Conservation (phyloP, 2,113 vertebrate genomes). For the Lipotes vexillifer region DNA sequence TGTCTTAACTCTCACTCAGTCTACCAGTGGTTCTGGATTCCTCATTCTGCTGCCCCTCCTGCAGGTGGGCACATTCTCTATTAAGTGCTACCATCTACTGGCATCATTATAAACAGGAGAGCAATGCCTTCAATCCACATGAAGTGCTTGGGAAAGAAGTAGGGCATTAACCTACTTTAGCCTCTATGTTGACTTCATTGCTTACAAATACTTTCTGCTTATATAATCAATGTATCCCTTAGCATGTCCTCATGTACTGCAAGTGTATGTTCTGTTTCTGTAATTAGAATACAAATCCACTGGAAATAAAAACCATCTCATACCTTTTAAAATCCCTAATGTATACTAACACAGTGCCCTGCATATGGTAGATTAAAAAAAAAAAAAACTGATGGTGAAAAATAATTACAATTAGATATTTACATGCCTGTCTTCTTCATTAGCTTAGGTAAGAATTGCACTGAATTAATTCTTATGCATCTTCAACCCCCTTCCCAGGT, state of each 20-base stretch:
- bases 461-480: neutral
- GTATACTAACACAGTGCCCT: neutral
- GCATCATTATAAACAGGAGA: neutral
- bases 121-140: neutral
- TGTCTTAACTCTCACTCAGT: neutral
- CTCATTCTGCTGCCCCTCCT: neutral
- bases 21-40: neutral
- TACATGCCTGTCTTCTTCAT: neutral
- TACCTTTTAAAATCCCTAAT: neutral
- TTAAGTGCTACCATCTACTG: fast-evolving
- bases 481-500: neutral
- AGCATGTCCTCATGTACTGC: neutral
- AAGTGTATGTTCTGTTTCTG: neutral
- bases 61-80: neutral
- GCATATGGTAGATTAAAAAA: neutral
- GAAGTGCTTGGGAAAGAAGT: neutral
- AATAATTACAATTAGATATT: neutral
- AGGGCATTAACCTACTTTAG: neutral
- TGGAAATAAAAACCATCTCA: neutral
- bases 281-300: neutral
- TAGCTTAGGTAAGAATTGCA: neutral
- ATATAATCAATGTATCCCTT: neutral
- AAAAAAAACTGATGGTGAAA: neutral
- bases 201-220: neutral
- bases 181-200: neutral